Base-by-base conservation (phyloP, 2,888 invertebrate species). In the Parnassius smintheus region DNA sequence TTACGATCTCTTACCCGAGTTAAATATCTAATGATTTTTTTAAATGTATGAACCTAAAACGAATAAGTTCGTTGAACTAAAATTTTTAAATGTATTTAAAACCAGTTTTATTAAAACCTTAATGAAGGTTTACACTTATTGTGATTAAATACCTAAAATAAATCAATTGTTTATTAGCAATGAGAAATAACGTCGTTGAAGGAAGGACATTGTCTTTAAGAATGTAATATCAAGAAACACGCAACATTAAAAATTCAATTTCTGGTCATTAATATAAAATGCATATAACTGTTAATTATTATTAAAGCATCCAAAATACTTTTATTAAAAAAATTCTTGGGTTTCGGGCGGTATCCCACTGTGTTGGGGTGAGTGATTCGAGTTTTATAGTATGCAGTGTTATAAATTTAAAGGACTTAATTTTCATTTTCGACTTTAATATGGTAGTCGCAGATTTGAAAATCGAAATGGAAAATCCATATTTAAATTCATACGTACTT, bases 221-320 rank as follows among this genome's bases (percentile, higher is more conserved):
- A 35, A 35, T 35, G 35, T 35, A 35, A 35, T 25, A 25, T 35
- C 35, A 35, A 35, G 7, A 35, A 35, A 4, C 35, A 35, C 35
- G 35, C 35, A 35, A 35, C 35, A 35, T 35, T 35, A 35, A 35
- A 35, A 4, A 35, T 35, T 35, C 35, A 35, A 13, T 49, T 49
- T 49, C 49, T 13, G 13, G 49, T 13, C 49, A 49, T 49, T 49
- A 46, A 49, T 13, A 49, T 83, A 86, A 82, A 82, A 83, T 75
- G 78, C 78, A 81, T 67, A 81, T 85, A 82, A 84, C 81, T 74
- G 72, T 85, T 86, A 79, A 84, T 88, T 85, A 84, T 88, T 85
- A 86, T 84, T 81, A 82, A 76, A 75, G 77, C 70, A 74, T 75
- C 80, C 82, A 82, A 81, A 83, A 78, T 82, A 79, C 77, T 59